phyloP scores from a whole-genome alignment of 2,113 vertebrate genomes.

The Oenanthe oenanthe region DNA sequence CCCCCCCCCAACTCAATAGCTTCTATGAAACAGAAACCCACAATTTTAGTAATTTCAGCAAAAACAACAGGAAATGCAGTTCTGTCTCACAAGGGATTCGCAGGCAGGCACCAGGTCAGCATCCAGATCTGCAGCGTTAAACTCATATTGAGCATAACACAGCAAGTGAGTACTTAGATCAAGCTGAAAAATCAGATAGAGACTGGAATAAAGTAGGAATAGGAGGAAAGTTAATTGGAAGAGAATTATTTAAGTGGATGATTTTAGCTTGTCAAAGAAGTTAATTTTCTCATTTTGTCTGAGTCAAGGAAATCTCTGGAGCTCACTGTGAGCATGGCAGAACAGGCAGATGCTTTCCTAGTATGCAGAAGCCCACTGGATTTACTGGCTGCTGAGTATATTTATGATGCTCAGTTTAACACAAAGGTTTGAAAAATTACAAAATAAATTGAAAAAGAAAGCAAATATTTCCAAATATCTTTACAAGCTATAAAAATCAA shows the following conservation, averaged over 20 bases:
- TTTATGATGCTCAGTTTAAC: not conserved
- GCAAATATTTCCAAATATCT: not conserved
- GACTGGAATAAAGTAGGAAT: not conserved
- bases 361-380: not conserved
- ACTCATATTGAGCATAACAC: not conserved
- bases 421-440: conserved; percentile 11
- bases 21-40: not conserved
- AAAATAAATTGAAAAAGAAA: conserved; percentile 1
- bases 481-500: not conserved
- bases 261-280: not conserved
- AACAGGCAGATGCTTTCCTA: conserved; percentile 11
- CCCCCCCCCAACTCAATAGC: not conserved
- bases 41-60: not conserved
- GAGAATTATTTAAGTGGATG: not conserved
- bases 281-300: not conserved
- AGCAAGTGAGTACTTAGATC: not conserved
- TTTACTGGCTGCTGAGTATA: conserved; percentile 25
- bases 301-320: not conserved
- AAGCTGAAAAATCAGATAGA: not conserved
- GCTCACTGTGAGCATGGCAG: not conserved
- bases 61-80: conserved; percentile 1
- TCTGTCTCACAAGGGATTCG: not conserved
- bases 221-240: not conserved
- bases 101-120: not conserved
- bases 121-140: not conserved